phyloP scores from a whole-genome alignment of 2,113 vertebrate species.

The Tonatia bakeri region DNA sequence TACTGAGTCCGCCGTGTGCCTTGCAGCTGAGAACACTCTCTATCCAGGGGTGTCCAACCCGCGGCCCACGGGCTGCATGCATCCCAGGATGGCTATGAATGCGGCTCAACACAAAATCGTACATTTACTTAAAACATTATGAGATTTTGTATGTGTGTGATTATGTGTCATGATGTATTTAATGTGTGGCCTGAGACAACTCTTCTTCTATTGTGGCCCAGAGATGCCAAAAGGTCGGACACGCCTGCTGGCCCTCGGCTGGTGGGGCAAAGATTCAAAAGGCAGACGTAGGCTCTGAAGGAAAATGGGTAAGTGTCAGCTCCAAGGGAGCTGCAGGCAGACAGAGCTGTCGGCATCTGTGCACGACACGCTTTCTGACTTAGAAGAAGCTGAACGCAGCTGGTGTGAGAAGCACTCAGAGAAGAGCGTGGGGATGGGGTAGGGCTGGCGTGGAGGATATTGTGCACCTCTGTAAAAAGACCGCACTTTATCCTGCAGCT shows the following conservation, averaged over 20 bases:
- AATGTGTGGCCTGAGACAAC: too few species aligned
- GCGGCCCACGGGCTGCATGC: too few species aligned
- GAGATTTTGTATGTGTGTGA: too few species aligned
- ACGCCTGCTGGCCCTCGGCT: neutral
- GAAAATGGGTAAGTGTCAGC: neutral
- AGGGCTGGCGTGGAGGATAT: neutral
- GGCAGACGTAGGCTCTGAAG: neutral
- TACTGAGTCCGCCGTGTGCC: neutral
- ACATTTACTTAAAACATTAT: too few species aligned
- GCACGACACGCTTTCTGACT: rapidly evolving
- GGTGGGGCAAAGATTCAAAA: neutral
- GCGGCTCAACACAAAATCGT: too few species aligned
- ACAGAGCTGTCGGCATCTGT: neutral
- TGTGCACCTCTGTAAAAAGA: neutral
- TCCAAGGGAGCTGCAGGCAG: neutral
- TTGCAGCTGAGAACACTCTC: neutral
- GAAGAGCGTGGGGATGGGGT: neutral
- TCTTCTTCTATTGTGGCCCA: too few species aligned
- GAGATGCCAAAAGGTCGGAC: too few species aligned
- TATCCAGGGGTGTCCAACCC: too few species aligned
- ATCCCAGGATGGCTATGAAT: too few species aligned
- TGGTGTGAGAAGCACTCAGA: neutral
- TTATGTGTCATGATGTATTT: too few species aligned
- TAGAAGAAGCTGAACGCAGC: neutral
- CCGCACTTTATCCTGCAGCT: neutral